Conservation (phyloP, 92 coral and sea anemone species). For the Muricea muricata region DNA sequence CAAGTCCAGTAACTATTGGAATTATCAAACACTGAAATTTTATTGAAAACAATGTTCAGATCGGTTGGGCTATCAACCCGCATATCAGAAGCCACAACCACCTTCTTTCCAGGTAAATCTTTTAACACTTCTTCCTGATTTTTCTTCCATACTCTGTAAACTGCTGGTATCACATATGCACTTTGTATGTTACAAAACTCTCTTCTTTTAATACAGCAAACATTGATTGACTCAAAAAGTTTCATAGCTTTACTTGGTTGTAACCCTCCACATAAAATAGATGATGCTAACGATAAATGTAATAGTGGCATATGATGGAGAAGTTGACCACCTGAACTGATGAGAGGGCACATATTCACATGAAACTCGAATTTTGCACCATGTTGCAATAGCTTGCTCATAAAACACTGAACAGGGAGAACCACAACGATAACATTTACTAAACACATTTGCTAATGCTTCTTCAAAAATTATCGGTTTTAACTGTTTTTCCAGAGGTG, state of each 20-base stretch:
- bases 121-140: background rate
- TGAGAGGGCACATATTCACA: background rate
- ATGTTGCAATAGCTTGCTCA: too few relatives aligned
- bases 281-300: background rate
- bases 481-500: too few relatives aligned
- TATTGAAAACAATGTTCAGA: too few relatives aligned
- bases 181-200: slow-evolving; percentile 36
- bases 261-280: background rate
- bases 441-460: too few relatives aligned
- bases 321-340: background rate
- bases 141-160: background rate
- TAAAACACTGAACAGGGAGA: too few relatives aligned
- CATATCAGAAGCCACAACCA: slow-evolving; percentile 39
- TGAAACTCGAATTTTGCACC: background rate
- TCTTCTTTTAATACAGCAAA: slow-evolving; percentile 34
- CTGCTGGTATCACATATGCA: slow-evolving; percentile 48
- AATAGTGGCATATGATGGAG: background rate
- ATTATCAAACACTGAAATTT: too few relatives aligned
- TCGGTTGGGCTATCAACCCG: slow-evolving; percentile 63
- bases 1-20: too few relatives aligned
- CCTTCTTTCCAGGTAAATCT: background rate
- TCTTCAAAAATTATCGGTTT: too few relatives aligned
- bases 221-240: background rate
- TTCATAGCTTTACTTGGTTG: background rate
- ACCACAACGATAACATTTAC: too few relatives aligned